phyloP scores from a whole-genome alignment of 2,113 vertebrate species.

The Pleuronectes platessa region DNA sequence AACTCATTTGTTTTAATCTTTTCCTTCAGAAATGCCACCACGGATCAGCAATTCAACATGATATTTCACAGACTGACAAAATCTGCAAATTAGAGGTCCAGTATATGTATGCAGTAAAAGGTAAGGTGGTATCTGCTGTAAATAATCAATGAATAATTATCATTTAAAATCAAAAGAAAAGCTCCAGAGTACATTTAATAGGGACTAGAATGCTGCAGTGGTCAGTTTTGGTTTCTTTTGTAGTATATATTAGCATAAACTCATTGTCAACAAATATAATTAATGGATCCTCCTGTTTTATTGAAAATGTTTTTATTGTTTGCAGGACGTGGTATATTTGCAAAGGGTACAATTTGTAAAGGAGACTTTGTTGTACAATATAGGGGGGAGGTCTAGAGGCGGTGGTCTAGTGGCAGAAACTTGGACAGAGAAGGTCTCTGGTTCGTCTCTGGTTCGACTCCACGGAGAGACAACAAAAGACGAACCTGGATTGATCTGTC shows the following conservation, averaged over 20 bases:
- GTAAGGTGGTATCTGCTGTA: constrained; percentile 9
- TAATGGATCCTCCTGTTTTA: background rate
- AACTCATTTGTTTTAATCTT: background rate
- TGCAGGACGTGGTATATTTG: constrained; percentile 43
- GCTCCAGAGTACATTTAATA: background rate
- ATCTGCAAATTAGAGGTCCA: constrained; percentile 42
- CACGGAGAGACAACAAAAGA: no score
- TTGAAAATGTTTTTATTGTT: background rate
- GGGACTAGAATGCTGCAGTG: no score
- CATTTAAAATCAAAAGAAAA: background rate
- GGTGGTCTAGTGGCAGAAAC: no score
- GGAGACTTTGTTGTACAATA: constrained; percentile 53
- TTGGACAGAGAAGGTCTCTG: no score
- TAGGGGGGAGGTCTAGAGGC: no score
- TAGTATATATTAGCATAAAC: no score
- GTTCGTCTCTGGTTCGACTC: no score
- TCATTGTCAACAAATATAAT: background rate
- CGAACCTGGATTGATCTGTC: no score
- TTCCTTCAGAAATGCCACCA: constrained; percentile 33
- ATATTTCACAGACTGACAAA: constrained; percentile 43
- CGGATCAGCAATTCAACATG: constrained; percentile 30
- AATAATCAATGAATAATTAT: background rate
- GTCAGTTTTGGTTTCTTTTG: no score
- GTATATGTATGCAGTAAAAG: constrained; percentile 44
- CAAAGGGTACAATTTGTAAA: constrained; percentile 32